Base-by-base conservation (phyloP, 2,888 invertebrate genomes). In the Diloba caeruleocephala region DNA sequence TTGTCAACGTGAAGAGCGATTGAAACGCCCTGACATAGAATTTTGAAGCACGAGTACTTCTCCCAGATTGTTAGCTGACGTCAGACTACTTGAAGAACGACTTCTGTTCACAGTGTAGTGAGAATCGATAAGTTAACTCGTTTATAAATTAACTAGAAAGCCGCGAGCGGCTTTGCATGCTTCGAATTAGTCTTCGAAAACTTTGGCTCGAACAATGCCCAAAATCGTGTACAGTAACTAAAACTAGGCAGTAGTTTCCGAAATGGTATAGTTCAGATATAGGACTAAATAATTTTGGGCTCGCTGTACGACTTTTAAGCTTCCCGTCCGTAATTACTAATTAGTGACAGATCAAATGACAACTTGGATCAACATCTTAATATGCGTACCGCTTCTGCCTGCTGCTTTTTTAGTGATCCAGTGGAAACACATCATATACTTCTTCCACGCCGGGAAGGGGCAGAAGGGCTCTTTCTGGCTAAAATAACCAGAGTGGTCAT, bases 1-100 rank as follows among this genome's bases (percentile, higher is more conserved):
- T 79, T 76, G 71, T 74, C 78, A 64, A 46, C 62, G 59, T 76
- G 61, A 60, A 83, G 82, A 68, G 81, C 62, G 56, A 82, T 87
- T 76, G 77, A 83, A 78, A 81, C 66, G 65, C 74, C 76, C 74
- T 78, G 78, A 78, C 78, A 76, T 79, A 74, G 79, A 84, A 78
- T 81, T 81, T 76, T 84, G 74, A 82, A 87, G 85, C 58, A 76
- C 55, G 51, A 76, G 74, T 74, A 76, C 75, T 75, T 72, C 74
- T 58, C 70, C 64, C 67, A 70, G 74, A 67, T 82, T 82, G 81
- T 79, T 78, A 82, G 84, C 79, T 80, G 82, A 81, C 84, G 82
- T 79, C 79, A 78, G 65, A 46, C 56, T 8, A 61, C 76, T 78
- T 51, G 67, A 78, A 48, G 34, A 45, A 66, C 53, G 68, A 57